Conservation (phyloP, 2,888 invertebrate genomes). For the Trissoscelio sp. region DNA sequence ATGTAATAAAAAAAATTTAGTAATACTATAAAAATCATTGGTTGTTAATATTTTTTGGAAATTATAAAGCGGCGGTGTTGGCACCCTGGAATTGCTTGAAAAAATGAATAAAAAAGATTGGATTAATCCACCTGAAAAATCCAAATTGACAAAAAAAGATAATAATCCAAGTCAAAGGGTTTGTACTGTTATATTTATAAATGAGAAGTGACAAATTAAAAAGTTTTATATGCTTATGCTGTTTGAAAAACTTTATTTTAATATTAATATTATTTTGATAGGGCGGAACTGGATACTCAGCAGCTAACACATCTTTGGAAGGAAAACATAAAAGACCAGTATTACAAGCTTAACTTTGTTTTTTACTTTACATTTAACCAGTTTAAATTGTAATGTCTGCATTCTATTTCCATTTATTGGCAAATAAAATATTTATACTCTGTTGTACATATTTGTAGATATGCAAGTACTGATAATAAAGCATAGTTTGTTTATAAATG, state of each 20-base stretch:
- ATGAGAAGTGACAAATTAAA: too few relatives aligned
- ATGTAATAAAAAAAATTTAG: too few relatives aligned
- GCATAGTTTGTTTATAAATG: too few relatives aligned
- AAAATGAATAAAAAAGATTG: conserved; percentile 98
- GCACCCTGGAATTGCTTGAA: conserved; percentile 98
- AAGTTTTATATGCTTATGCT: too few relatives aligned
- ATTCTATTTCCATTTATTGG: too few relatives aligned
- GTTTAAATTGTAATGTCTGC: too few relatives aligned
- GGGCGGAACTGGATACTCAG: conserved; percentile 98
- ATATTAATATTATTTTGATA: conserved; percentile 75
- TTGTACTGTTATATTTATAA: too few relatives aligned
- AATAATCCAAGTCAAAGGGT: conserved; percentile 87
- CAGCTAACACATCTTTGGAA: conserved; percentile 92
- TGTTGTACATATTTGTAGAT: too few relatives aligned
- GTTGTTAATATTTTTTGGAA: background rate
- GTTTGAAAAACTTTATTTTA: background rate
- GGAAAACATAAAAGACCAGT: conserved; percentile 93
- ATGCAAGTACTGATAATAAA: too few relatives aligned
- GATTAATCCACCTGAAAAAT: conserved; percentile 96
- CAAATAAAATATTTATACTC: too few relatives aligned
- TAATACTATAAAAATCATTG: too few relatives aligned
- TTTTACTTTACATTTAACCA: too few relatives aligned
- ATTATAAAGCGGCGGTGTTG: conserved; percentile 87
- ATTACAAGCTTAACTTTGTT: conserved; percentile 92
- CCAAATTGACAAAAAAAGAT: conserved; percentile 93